phyloP scores from a whole-genome alignment of 1,140 invertebrate species.

The Solen grandis region DNA sequence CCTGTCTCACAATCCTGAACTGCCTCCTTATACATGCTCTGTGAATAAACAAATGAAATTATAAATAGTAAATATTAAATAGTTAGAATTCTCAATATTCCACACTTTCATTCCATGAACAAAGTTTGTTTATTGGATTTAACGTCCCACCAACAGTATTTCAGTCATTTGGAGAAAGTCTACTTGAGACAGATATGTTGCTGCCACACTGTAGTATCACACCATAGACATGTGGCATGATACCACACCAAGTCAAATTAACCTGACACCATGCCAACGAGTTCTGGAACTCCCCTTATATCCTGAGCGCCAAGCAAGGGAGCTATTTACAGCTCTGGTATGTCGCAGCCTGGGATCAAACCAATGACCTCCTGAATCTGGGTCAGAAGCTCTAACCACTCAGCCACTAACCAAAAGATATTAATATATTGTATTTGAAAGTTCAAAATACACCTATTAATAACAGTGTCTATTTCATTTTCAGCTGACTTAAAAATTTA shows the following conservation, averaged over 20 bases:
- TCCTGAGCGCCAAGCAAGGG: not conserved
- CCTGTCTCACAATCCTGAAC: slow-evolving; percentile 72
- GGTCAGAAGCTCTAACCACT: not conserved
- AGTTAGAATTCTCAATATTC: too few relatives aligned
- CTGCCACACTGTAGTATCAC: not conserved
- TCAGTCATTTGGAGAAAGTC: not conserved
- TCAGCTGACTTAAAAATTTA: too few relatives aligned
- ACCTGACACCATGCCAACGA: not conserved
- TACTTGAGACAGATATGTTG: not conserved
- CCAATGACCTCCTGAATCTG: not conserved
- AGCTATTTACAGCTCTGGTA: not conserved
- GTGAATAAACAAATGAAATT: slow-evolving; percentile 51
- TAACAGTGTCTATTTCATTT: too few relatives aligned
- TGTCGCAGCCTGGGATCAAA: not conserved
- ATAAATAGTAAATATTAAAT: too few relatives aligned
- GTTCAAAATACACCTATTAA: too few relatives aligned
- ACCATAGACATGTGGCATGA: not conserved
- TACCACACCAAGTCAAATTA: not conserved
- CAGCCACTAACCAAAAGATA: not conserved
- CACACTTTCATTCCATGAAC: too few relatives aligned
- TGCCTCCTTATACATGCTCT: slow-evolving; percentile 72
- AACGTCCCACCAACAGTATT: not conserved
- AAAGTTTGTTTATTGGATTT: not conserved
- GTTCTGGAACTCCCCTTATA: not conserved
- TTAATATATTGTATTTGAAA: too few relatives aligned